Conservation (phyloP, 1,140 invertebrate species). For the Microplitis mediator region DNA sequence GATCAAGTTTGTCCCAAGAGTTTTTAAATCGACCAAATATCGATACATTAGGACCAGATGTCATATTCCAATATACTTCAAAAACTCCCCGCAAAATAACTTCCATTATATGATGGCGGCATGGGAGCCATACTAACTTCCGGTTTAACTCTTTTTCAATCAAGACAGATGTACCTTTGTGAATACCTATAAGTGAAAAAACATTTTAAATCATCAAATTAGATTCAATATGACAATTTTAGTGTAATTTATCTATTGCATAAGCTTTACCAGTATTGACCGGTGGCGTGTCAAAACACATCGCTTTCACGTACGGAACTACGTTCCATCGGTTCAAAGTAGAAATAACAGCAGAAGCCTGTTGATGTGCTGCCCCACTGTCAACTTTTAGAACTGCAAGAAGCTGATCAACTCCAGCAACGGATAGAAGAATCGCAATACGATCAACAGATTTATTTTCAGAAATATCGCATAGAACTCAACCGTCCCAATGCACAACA, state of each 20-base stretch:
- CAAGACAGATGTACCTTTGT: slow-evolving; percentile 17
- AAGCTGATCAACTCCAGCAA: slow-evolving; percentile 33
- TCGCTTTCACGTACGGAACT: slow-evolving; percentile 16
- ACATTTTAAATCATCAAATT: too few species aligned
- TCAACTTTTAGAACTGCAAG: slow-evolving; percentile 41
- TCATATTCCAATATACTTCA: slow-evolving; percentile 26
- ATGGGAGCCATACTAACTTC: slow-evolving; percentile 28
- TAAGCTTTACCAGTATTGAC: slow-evolving; percentile 22
- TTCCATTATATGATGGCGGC: slow-evolving; percentile 41
- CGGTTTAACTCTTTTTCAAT: slow-evolving; percentile 20
- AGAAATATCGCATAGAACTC: slow-evolving; percentile 36
- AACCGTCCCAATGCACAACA: slow-evolving; percentile 26
- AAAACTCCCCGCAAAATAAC: slow-evolving; percentile 40
- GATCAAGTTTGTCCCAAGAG: slow-evolving; percentile 37
- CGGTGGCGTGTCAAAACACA: slow-evolving; percentile 36
- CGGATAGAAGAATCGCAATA: slow-evolving; percentile 41
- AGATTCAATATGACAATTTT: too few species aligned
- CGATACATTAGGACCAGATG: slow-evolving; percentile 39
- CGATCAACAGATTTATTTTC: slow-evolving; percentile 40
- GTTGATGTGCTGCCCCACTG: slow-evolving; percentile 34
- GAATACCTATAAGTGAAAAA: not conserved
- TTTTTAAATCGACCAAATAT: slow-evolving; percentile 43
- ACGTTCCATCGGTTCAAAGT: slow-evolving; percentile 27
- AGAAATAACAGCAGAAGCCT: slow-evolving; percentile 36
- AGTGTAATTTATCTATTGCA: too few species aligned